Evolutionary conservation across 2,888 invertebrate species (phyloP), one percentile per base, ranked within the genome.

Genomic region (Mesodorylaimus sp.): DNA sequence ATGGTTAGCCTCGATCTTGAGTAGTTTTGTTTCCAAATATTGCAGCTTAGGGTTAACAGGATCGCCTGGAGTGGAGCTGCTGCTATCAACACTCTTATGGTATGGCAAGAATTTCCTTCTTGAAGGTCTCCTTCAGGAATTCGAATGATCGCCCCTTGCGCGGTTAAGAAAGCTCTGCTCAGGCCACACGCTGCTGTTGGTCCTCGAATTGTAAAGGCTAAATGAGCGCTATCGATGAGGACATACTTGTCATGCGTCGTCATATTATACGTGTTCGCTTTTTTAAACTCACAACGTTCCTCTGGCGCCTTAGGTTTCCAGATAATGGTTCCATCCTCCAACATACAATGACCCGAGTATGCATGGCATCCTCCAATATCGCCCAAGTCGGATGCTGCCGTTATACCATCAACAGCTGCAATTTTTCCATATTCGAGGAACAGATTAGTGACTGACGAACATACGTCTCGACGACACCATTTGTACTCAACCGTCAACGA

Each of bases 41-140:
- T 47, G 26, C 19, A 47, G 27, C 26, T 47, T 47, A n/a, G 41
- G 3, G 25, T 47, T 47, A 3, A 46, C 21, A 3, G 46, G 46
- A 32, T 46, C 46, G 7, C n/a, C n/a, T n/a, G n/a, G n/a, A n/a
- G n/a, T n/a, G n/a, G n/a, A n/a, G n/a, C n/a, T n/a, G n/a, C n/a
- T n/a, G n/a, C n/a, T n/a, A 5, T 39, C 10, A 19, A 42, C 23
- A 21, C 13, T 21, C 42, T 10, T n/a, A 10, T 19, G n/a, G 42
- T 10, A 16, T 13, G 19, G 19, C 42, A 42, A 19, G 19, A 42
- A 10, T 10, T 10, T 10, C 10, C 36, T 39, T 23, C 21, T 32
- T 32, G 32, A 16, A 32, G 32, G 32, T 32, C 32, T 32, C 16
- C 16, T 32, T 32, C 32, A 10, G 32, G 16, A n/a, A 32, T 13